phyloP scores from a whole-genome alignment of 2,888 invertebrate species.

The Dryomyza anilis region DNA sequence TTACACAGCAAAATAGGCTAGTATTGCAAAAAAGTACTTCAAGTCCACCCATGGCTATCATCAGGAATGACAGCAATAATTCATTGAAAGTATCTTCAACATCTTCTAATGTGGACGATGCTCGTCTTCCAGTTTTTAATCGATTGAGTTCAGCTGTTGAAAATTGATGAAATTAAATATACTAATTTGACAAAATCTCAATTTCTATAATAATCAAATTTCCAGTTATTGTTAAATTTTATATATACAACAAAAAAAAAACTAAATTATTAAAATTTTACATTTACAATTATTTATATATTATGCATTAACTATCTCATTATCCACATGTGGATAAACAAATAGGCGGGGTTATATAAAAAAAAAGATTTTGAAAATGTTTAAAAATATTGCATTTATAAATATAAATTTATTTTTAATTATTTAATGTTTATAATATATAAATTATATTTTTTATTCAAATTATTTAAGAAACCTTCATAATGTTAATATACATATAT shows the following conservation, averaged over 20 bases:
- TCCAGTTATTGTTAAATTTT: conserved; percentile 33
- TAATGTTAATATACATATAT: neutral
- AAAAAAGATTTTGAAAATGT: conserved; percentile 17
- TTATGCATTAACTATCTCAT: conserved; percentile 30
- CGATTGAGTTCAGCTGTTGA: conserved; percentile 67
- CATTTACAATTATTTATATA: conserved; percentile 33
- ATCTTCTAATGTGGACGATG: conserved; percentile 62
- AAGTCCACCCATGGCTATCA: conserved; percentile 46
- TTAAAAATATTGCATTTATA: conserved; percentile 34
- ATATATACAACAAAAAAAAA: conserved; percentile 28
- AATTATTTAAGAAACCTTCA: neutral
- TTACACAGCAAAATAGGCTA: conserved; percentile 40
- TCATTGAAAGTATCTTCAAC: conserved; percentile 39
- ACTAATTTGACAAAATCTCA: conserved; percentile 45
- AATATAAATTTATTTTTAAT: conserved; percentile 31
- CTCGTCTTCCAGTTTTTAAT: conserved; percentile 82
- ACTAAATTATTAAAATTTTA: conserved; percentile 32
- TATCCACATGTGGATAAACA: conserved; percentile 32
- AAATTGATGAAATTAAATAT: conserved; percentile 49
- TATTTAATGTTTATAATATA: conserved; percentile 28
- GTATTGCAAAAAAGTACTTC: conserved; percentile 50
- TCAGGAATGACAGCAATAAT: conserved; percentile 37
- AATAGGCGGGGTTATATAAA: conserved; percentile 29
- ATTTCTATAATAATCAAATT: conserved; percentile 37
- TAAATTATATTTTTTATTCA: conserved; percentile 24